Evolutionary conservation across 2,888 invertebrate species (phyloP).

Genomic region (Monochamus alternatus): DNA sequence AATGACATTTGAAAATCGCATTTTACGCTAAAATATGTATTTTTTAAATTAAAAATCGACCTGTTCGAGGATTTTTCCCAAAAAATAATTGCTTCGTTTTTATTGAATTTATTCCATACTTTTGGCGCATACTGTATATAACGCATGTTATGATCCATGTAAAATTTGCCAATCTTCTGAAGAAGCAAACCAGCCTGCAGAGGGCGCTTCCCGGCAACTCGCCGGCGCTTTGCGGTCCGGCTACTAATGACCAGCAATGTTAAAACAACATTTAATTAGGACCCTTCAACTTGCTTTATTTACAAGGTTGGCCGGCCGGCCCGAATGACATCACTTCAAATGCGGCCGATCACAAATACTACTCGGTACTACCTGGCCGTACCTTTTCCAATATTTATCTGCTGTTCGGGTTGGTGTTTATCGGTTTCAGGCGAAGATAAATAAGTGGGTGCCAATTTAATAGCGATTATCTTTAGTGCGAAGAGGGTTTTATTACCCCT

Average conservation of each 20-base stretch:
- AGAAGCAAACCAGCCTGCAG: no score
- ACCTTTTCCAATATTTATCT: conserved; percentile 52
- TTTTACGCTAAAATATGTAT: no score
- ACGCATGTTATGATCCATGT: no score
- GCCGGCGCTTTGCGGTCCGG: conserved; percentile 66
- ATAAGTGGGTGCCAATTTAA: conserved; percentile 23
- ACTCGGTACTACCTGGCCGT: conserved; percentile 46
- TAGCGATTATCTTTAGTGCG: conserved; percentile 19
- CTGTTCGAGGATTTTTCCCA: no score
- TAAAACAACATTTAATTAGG: conserved; percentile 71
- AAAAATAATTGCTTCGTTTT: no score
- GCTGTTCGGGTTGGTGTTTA: conserved; percentile 45
- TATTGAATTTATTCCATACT: no score
- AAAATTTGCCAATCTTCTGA: no score
- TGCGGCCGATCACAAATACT: conserved; percentile 52
- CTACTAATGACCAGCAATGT: conserved; percentile 68
- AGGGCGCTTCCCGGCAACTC: conserved; percentile 46
- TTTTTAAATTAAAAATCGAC: no score
- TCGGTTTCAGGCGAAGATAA: conserved; percentile 35
- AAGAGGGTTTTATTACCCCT: background rate
- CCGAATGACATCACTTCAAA: conserved; percentile 61
- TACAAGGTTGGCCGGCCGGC: conserved; percentile 61
- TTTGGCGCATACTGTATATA: no score
- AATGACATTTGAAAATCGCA: no score
- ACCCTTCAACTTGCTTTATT: conserved; percentile 63